Evolutionary conservation across 2,888 invertebrate species (phyloP).

Genomic region (Galerucella nymphaeae): DNA sequence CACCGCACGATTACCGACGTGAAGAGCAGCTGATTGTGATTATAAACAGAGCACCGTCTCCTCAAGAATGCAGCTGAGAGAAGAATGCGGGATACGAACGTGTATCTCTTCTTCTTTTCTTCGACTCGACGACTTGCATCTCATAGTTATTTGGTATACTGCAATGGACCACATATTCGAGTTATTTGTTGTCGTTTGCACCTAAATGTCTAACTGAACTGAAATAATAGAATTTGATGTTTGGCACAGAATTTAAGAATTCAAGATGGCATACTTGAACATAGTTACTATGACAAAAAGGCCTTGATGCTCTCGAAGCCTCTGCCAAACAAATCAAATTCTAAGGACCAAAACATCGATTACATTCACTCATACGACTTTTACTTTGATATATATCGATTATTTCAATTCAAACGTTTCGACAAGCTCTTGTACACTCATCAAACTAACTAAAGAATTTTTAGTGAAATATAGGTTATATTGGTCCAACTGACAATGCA

Average conservation of each 20-base stretch:
- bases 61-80: conserved; percentile 30
- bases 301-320: no score
- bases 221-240: no score
- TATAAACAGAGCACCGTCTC: conserved; percentile 36
- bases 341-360: no score
- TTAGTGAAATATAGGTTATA: conserved; percentile 13
- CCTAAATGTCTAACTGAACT: not conserved
- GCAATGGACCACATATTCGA: not conserved
- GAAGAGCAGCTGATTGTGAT: conserved; percentile 35
- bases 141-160: conserved; percentile 18
- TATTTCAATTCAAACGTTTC: no score
- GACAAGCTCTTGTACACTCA: not conserved
- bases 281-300: no score
- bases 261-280: no score
- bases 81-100: conserved; percentile 30
- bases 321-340: no score
- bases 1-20: conserved; percentile 21
- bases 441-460: not conserved
- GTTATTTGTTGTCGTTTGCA: not conserved
- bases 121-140: conserved; percentile 14
- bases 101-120: conserved; percentile 17
- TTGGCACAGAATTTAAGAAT: no score
- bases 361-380: no score
- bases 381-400: no score
- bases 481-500: conserved; percentile 28